These are phyloP conservation scores for Tipula unca DNA, from an alignment of 2,888 invertebrate genomes.

Conservation along the genomic window DNA sequence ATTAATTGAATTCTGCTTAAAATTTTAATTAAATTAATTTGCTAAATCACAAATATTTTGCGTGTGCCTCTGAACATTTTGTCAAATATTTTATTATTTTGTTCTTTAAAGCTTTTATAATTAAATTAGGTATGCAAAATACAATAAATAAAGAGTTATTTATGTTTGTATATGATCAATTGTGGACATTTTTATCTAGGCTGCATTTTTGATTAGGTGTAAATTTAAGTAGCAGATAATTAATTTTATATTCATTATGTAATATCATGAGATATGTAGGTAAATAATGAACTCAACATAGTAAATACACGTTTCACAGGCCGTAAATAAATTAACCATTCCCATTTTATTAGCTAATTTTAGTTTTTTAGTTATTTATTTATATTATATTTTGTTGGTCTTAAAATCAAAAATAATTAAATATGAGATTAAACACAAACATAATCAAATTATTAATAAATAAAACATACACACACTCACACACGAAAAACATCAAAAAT, in stretches of 20 bases:
- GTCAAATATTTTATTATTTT: not conserved
- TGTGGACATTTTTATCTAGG: not conserved
- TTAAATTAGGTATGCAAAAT: not conserved
- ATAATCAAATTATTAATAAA: not conserved
- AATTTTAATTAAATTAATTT: not conserved
- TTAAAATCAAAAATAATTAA: not conserved
- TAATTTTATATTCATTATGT: not conserved
- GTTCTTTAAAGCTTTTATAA: not conserved
- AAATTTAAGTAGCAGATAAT: not conserved
- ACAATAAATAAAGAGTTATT: not conserved
- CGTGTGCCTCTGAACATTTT: not conserved
- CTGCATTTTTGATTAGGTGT: not conserved
- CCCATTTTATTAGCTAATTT: not conserved
- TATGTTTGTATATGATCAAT: not conserved
- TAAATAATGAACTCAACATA: not conserved
- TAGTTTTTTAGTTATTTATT: not conserved
- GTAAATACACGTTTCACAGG: not conserved
- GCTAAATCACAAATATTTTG: not conserved
- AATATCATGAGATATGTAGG: too few relatives aligned
- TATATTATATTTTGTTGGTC: not conserved
- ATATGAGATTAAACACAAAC: not conserved
- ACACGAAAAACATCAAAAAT: not conserved
- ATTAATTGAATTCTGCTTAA: not conserved
- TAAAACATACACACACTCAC: not conserved
- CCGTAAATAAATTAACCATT: not conserved